phyloP scores from a whole-genome alignment of 2,113 vertebrate genomes.

The Lucifuga dentata region DNA sequence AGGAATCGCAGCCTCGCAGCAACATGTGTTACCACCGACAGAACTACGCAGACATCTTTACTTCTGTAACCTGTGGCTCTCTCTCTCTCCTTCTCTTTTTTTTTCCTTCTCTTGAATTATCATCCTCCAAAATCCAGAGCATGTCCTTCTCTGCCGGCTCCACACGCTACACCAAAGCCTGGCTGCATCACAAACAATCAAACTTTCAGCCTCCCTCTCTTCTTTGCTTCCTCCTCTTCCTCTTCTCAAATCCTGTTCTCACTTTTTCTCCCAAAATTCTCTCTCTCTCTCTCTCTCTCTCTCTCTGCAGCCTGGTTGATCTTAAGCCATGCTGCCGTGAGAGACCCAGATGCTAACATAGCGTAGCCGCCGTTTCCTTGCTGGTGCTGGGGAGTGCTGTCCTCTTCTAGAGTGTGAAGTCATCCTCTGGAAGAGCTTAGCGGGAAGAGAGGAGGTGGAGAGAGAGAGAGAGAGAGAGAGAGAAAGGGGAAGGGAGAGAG shows the following conservation, averaged over 20 bases:
- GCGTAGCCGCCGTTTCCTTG: slow-evolving; percentile 38
- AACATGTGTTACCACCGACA: slow-evolving; percentile 69
- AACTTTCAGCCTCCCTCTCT: slow-evolving; percentile 68
- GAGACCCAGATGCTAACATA: slow-evolving; percentile 64
- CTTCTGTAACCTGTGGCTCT: slow-evolving; percentile 21
- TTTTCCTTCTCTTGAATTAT: slow-evolving; percentile 31
- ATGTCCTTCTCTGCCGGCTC: slow-evolving; percentile 30
- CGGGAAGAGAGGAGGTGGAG: slow-evolving; percentile 43
- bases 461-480: slow-evolving; percentile 1
- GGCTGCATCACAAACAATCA: slow-evolving; percentile 42
- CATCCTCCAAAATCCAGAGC: slow-evolving; percentile 61
- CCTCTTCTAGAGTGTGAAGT: slow-evolving; percentile 77
- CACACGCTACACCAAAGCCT: slow-evolving; percentile 11
- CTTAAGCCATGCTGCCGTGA: slow-evolving; percentile 43
- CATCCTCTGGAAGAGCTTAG: slow-evolving; percentile 72
- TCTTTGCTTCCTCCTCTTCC: slow-evolving; percentile 36
- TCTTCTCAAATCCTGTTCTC: slow-evolving; percentile 39
- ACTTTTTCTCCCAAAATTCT: slow-evolving; percentile 36
- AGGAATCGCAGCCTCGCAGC: slow-evolving; percentile 61
- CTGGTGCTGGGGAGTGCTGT: slow-evolving; percentile 40
- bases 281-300: slow-evolving; percentile 23
- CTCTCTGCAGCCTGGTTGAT: slow-evolving; percentile 47
- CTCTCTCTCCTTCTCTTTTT: slow-evolving; percentile 39
- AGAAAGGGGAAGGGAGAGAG: slow-evolving; percentile 30
- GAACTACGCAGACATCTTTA: slow-evolving; percentile 33